phyloP scores from a whole-genome alignment of 2,888 invertebrate genomes.

The Meiosimyza decipiens region DNA sequence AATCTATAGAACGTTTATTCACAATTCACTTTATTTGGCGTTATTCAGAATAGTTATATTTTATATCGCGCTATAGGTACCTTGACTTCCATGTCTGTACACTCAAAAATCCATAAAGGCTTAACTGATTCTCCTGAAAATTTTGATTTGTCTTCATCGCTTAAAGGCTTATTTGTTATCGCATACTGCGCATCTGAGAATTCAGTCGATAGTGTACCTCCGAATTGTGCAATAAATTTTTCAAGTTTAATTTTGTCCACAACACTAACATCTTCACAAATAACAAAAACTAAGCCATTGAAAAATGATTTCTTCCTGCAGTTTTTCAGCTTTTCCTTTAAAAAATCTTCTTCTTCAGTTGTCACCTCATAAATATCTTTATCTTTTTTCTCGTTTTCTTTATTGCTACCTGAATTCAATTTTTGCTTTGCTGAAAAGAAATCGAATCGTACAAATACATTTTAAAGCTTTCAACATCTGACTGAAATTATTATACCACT shows the following conservation, averaged over 20 bases:
- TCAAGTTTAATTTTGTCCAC: conserved; percentile 46
- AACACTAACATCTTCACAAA: conserved; percentile 45
- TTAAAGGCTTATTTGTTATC: conserved; percentile 39
- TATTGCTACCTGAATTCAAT: not conserved
- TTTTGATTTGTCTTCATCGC: not conserved
- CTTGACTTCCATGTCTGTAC: conserved; percentile 48
- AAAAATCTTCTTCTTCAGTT: conserved; percentile 64
- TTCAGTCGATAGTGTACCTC: conserved; percentile 40
- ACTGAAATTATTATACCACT: conserved; percentile 42
- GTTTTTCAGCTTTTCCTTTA: conserved; percentile 40
- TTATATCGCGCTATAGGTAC: conserved; percentile 50
- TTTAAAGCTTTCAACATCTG: not conserved
- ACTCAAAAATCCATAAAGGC: conserved; percentile 52
- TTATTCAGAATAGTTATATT: not conserved
- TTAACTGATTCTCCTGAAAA: conserved; percentile 46
- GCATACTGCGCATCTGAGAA: conserved; percentile 43
- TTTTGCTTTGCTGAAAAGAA: not conserved
- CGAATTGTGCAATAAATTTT: conserved; percentile 42
- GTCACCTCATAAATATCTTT: conserved; percentile 56
- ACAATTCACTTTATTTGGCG: no score
- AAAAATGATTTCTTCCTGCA: conserved; percentile 38
- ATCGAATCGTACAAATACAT: not conserved
- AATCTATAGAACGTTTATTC: no score
- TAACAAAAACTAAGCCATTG: conserved; percentile 44
- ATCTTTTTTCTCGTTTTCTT: not conserved